Evolutionary conservation across 2,888 invertebrate genomes (phyloP), one percentile per base, ranked within the genome.

Genomic region (Plebejus anna): DNA sequence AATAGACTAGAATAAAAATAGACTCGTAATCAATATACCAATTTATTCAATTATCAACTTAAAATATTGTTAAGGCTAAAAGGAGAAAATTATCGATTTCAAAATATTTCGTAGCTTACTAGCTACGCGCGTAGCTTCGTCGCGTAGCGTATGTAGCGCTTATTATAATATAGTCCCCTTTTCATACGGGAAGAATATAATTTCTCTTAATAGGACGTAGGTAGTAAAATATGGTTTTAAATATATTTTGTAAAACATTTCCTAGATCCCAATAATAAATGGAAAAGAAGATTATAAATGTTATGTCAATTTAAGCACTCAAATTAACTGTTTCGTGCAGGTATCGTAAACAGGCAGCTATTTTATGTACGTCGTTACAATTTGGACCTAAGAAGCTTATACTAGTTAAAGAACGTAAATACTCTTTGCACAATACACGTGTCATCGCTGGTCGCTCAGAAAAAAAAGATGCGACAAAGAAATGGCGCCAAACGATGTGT

Each of bases 401-500:
- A 32, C 32, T 47, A 61, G 32, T 13, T 32, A 6, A 66, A 66
- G 66, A 28, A 66, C 66, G 6, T 36, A 38, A 71, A 42, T 71
- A 42, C 42, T 22, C 5, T 36, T 70, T 73, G 51, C 28, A 51
- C 22, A 22, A 47, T 72, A 28, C 32, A 73, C 73, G 51, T 51
- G 16, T 55, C 73, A 28, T 28, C 51, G 5, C 51, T 13, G 47
- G 47, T 16, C 51, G 47, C 13, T 51, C 16, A 55, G 22, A 73
- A 73, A 73, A 73, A 73, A 55, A 51, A 32, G 73, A 55, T 51
- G 32, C 71, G 51, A 59, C 77, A 77, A 78, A 75, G 77, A 80
- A 83, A 85, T 86, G 89, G 90, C 89, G 90, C 89, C 90, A 87
- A 88, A 78, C 85, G 86, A 82, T 81, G 89, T 89, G 90, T 90